phyloP scores from a whole-genome alignment of 2,113 vertebrate genomes.

The Coreoperca whiteheadi region DNA sequence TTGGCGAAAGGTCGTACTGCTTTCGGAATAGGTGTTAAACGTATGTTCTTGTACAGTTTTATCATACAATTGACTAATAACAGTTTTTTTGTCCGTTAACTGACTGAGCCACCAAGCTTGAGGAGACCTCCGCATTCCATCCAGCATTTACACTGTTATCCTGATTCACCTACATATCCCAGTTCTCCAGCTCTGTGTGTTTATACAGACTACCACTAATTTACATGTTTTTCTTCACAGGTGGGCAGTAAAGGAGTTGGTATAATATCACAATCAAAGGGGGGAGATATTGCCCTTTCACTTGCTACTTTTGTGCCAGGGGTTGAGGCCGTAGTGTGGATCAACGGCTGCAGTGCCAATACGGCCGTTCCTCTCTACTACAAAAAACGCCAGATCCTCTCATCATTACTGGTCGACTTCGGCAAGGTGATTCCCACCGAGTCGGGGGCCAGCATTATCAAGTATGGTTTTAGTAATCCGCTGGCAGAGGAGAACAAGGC shows the following conservation, averaged over 20 bases:
- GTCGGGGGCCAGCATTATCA: constrained; percentile 47
- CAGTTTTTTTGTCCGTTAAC: no score
- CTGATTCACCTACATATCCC: no score
- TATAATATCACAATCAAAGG: constrained; percentile 56
- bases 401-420: accelerated
- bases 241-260: constrained; percentile 59
- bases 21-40: no score
- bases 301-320: constrained; percentile 36
- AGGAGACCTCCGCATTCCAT: no score
- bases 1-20: no score
- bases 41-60: no score
- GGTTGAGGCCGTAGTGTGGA: constrained; percentile 67
- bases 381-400: constrained; percentile 36
- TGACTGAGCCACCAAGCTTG: no score
- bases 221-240: constrained; percentile 27
- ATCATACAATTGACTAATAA: no score
- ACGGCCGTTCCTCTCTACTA: constrained; percentile 21
- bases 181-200: no score
- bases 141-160: no score
- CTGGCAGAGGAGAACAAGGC: constrained; percentile 69
- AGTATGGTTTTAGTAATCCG: neutral
- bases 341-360: constrained; percentile 73
- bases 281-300: constrained; percentile 66
- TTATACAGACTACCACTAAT: no score
- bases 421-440: constrained; percentile 52